Evolutionary conservation across 1,140 invertebrate species (phyloP), one percentile per base, ranked within the genome.

Genomic region (Cyclargus thomasi): DNA sequence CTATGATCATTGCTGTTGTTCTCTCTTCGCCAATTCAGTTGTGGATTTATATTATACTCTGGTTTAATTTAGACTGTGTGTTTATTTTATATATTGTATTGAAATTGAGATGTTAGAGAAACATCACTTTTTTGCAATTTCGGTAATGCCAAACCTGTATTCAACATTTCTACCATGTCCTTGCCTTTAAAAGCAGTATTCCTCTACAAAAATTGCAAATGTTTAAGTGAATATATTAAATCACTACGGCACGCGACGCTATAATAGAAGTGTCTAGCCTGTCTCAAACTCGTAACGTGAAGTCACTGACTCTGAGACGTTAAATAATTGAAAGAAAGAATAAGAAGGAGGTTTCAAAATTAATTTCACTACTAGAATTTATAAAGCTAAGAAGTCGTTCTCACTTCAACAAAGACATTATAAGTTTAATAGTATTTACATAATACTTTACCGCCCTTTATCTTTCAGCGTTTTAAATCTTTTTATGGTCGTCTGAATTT

Each of bases 291-390:
- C 70, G 66, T 71, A 74, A 71, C 70, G 64, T 47, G 16, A n/a
- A 68, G 59, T 68, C 63, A 67, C 62, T 63, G 21, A 67, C 67
- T 53, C 53, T 36, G 57, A 70, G 63, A 68, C 67, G 63, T 47
- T 20, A 70, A 64, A 71, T 74, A 74, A 71, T 72, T 69, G 70
- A 70, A 72, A 72, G 35, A 63, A 65, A 64, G 29, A 67, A 67
- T 64, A 62, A 63, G 55, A 69, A 20, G 67, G 66, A 53, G 20
- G 62, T 14, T 35, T 67, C 55, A 11, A 16, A 36, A 53, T 67
- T 64, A 23, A 59, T 59, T 62, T 59, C 53, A 64, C 8, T 66
- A 70, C 59, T 39, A 10, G 55, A 20, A 21, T 59, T 59, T 59
- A 59, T 59, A 59, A n/a, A 59, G 18, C 55, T 20, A 18, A 59